A percentile compares a stretch with the other conserved stretches of the same genome.
Conservation (phyloP, 2,113 vertebrate species). For the Sardina pilchardus region DNA sequence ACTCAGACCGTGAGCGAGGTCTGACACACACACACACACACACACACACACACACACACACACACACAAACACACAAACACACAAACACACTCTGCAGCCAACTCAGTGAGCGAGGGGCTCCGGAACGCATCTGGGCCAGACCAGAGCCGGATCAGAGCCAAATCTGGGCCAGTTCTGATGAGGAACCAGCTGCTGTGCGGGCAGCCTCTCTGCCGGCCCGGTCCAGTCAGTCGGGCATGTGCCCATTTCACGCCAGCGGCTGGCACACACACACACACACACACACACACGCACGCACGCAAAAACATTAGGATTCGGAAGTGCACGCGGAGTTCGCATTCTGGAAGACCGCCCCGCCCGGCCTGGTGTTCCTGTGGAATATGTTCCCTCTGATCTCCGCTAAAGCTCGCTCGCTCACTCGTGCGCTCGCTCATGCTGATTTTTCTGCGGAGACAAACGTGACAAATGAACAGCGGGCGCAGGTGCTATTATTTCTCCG, state of each 20-base stretch:
- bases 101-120: neutral
- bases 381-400: neutral
- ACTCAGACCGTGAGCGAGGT: no score
- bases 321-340: neutral
- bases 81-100: constrained; percentile 30
- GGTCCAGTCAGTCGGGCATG: neutral
- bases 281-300: no score
- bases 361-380: no score
- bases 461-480: neutral
- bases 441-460: neutral
- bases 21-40: neutral
- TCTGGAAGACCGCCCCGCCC: neutral
- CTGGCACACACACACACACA: no score
- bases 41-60: neutral
- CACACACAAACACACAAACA: neutral
- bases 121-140: neutral
- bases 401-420: neutral
- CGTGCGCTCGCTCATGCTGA: no score
- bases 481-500: neutral
- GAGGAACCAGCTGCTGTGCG: neutral
- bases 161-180: no score
- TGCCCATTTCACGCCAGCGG: neutral
- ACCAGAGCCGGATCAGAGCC: no score
- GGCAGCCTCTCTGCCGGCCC: neutral
- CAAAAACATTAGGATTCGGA: neutral